Conservation (phyloP, 1,140 invertebrate species). For the Saccostrea cuccullata region DNA sequence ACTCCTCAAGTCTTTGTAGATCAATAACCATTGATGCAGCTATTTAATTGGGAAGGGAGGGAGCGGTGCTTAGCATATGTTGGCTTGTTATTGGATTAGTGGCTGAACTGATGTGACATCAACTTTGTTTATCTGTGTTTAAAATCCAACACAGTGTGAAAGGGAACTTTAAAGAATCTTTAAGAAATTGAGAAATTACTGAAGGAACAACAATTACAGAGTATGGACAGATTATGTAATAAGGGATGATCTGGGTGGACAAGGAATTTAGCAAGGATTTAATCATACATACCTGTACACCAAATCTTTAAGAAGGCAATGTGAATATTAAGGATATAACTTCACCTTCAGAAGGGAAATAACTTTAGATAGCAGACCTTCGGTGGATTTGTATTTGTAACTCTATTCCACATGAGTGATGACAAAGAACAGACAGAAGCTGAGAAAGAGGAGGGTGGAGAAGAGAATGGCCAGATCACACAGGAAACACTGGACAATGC, state of each 20-base stretch:
- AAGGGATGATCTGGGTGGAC: not conserved
- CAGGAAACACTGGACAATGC: slow-evolving; percentile 26
- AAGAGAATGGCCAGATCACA: not conserved
- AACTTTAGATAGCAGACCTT: not conserved
- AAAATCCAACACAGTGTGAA: slow-evolving; percentile 1
- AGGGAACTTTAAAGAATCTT: not conserved
- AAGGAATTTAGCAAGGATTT: not conserved
- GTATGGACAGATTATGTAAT: not conserved
- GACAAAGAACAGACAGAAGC: not conserved
- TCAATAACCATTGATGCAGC: slow-evolving; percentile 33
- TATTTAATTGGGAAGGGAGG: slow-evolving; percentile 35
- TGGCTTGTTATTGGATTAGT: slow-evolving; percentile 18
- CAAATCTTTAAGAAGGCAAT: not conserved
- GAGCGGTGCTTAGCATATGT: not conserved
- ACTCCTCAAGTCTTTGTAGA: slow-evolving; percentile 29
- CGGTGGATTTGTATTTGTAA: slow-evolving; percentile 9
- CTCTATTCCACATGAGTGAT: slow-evolving; percentile 25
- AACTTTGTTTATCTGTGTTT: slow-evolving; percentile 20
- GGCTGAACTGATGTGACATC: not conserved
- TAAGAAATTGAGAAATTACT: not conserved
- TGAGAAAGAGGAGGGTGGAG: not conserved
- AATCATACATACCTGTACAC: not conserved
- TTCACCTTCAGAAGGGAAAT: not conserved
- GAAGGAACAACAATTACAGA: not conserved
- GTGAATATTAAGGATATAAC: not conserved